Percentiles rank a stretch among this genome's conserved stretches.
phyloP scores from a whole-genome alignment of 2,113 vertebrate genomes.

The Oncorhynchus keta region DNA sequence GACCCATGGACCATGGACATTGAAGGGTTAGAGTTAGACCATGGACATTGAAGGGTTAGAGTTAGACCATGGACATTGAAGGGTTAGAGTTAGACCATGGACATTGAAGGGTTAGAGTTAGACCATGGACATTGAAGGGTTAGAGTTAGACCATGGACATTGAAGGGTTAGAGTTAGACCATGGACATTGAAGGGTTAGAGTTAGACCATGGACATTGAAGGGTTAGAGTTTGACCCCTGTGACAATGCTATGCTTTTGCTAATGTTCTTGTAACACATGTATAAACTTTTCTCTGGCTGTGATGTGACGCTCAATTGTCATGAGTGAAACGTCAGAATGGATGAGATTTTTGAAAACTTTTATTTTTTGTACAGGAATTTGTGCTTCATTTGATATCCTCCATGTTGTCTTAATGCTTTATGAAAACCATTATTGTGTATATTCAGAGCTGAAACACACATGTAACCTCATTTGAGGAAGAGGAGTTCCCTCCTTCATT shows the following conservation, averaged over 20 bases:
- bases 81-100: constrained; percentile 19
- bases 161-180: constrained; percentile 45
- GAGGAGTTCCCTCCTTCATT: constrained; percentile 65
- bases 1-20: constrained; percentile 29
- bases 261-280: constrained; percentile 70
- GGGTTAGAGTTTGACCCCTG: constrained; percentile 45
- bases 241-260: constrained; percentile 69
- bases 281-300: constrained; percentile 72
- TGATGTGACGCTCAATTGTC: constrained; percentile 73
- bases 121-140: constrained; percentile 3
- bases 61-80: constrained; percentile 23
- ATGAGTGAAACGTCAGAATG: constrained; percentile 70
- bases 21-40: neutral
- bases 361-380: constrained; percentile 69
- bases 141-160: constrained; percentile 37
- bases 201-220: constrained; percentile 50
- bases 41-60: constrained; percentile 50
- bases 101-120: constrained; percentile 50
- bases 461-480: constrained; percentile 68
- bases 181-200: too few relatives aligned
- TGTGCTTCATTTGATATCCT: constrained; percentile 69
- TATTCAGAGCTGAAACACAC: constrained; percentile 71
- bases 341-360: constrained; percentile 59
- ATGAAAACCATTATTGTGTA: constrained; percentile 61
- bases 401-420: constrained; percentile 57